Evolutionary conservation across 2,888 invertebrate species (phyloP).

Genomic region (Hemithea aestivaria): DNA sequence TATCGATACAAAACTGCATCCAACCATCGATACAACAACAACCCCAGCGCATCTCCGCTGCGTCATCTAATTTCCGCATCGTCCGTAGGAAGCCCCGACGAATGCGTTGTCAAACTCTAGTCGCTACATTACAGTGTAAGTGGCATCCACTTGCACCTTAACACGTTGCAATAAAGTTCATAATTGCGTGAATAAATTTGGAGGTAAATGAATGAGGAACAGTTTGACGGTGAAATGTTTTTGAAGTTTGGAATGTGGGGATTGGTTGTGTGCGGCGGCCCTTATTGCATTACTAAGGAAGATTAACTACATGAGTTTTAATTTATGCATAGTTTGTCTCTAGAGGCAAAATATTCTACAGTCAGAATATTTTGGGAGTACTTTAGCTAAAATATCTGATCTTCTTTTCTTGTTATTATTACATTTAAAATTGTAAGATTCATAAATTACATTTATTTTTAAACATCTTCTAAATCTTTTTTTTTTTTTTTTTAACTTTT

Average conservation of each 20-base stretch:
- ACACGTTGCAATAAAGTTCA: slow-evolving; percentile 10
- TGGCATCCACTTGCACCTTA: slow-evolving; percentile 13
- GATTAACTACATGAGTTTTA: too few relatives aligned
- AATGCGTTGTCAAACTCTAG: slow-evolving; percentile 46
- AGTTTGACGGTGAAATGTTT: slow-evolving; percentile 13
- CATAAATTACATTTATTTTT: too few relatives aligned
- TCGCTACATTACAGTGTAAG: slow-evolving; percentile 12
- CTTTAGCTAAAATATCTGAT: too few relatives aligned
- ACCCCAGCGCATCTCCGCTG: slow-evolving; percentile 27
- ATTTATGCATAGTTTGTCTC: too few relatives aligned
- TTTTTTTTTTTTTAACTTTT: too few relatives aligned
- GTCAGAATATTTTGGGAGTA: too few relatives aligned
- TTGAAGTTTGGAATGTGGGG: slow-evolving; percentile 1
- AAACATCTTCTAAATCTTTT: too few relatives aligned
- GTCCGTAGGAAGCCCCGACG: slow-evolving; percentile 40
- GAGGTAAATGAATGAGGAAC: slow-evolving; percentile 29
- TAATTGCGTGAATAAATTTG: slow-evolving; percentile 18
- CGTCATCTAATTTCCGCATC: slow-evolving; percentile 62
- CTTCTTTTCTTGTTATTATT: too few relatives aligned
- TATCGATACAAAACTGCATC: slow-evolving; percentile 5
- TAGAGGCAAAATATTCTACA: too few relatives aligned
- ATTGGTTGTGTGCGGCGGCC: too few relatives aligned
- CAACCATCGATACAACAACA: slow-evolving; percentile 15
- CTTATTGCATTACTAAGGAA: too few relatives aligned
- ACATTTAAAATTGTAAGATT: too few relatives aligned